Evolutionary conservation across 2,888 invertebrate genomes (phyloP), one percentile per base, ranked within the genome.

Genomic region (Ennomos quercinarius): DNA sequence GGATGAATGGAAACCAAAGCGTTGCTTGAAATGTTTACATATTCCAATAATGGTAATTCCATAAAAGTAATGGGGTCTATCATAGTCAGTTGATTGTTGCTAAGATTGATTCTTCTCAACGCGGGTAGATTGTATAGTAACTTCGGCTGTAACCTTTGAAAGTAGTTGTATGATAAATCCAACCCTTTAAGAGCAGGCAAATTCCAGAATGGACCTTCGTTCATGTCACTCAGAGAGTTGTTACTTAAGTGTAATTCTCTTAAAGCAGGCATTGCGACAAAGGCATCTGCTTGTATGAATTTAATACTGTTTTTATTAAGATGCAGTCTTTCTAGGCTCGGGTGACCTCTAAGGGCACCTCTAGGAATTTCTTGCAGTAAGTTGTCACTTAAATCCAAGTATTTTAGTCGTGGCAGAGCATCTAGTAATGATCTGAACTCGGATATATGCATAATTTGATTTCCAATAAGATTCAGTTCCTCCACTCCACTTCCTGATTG

Each of bases 171-270:
- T 0, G 97, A 95, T 39, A 98, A 86, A 87, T 98, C 97, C 57
- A 98, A 85, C 0, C 97, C 97, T 91, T 97, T 97, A 4, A 97
- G 87, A 8, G 95, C 95, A 0, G 97, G 97, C 44, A 97, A 88
- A 87, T 97, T 96, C 97, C 97, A 97, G 76, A 96, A 95, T 0
- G 97, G 97, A 48, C 95, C 94, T 64, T 95, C 95, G 45, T 95
- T 88, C 50, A 95, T 91, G 77, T 96, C 96, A 0, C 95, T 94
- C 35, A 98, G 84, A 2, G 97, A 97, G 80, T 98, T 98, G 75
- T 98, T 97, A 67, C 95, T 94, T 60, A 98, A 89, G 71, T 97
- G 94, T 38, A 98, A 89, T 77, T 97, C 97, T 68, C 97, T 93
- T 39, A 98, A 85, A 0, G 97, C 96, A 0, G 97, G 97, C 95